Evolutionary conservation across 2,797 vertebrate genomes (phyloP).

Genomic region (Lutra lutra): DNA sequence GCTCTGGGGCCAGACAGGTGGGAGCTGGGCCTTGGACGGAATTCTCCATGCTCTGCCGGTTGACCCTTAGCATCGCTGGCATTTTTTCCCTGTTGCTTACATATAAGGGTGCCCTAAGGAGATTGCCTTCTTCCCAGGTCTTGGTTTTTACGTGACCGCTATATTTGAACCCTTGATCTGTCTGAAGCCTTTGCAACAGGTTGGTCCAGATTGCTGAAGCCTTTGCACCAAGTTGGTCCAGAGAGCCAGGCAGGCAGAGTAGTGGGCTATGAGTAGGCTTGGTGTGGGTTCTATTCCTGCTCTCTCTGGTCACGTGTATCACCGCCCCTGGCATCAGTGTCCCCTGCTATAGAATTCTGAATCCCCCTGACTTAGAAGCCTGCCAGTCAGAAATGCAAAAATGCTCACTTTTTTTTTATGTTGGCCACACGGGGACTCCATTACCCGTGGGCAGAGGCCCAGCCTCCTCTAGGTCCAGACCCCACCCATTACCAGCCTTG

Average conservation of each 20-base stretch:
- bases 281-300: neutral
- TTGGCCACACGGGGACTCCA: no score
- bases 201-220: neutral
- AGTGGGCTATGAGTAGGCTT: neutral
- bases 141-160: neutral
- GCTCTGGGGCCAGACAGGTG: neutral
- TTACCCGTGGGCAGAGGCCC: neutral
- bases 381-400: neutral
- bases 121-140: neutral
- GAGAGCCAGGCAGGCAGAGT: neutral
- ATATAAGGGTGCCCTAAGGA: neutral
- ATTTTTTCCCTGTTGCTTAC: neutral
- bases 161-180: neutral
- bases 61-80: slow-evolving; percentile 62
- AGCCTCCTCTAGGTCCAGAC: neutral
- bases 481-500: neutral
- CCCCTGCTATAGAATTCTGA: neutral
- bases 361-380: neutral
- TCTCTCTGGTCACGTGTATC: neutral
- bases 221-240: neutral
- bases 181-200: neutral
- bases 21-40: neutral
- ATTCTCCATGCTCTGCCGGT: neutral
- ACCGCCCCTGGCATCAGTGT: accelerated
- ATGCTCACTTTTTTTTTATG: neutral